A percentile compares a stretch with the other conserved stretches of the same genome.
Conservation (phyloP, 2,797 vertebrate species). For the Hippocampus kuda region DNA sequence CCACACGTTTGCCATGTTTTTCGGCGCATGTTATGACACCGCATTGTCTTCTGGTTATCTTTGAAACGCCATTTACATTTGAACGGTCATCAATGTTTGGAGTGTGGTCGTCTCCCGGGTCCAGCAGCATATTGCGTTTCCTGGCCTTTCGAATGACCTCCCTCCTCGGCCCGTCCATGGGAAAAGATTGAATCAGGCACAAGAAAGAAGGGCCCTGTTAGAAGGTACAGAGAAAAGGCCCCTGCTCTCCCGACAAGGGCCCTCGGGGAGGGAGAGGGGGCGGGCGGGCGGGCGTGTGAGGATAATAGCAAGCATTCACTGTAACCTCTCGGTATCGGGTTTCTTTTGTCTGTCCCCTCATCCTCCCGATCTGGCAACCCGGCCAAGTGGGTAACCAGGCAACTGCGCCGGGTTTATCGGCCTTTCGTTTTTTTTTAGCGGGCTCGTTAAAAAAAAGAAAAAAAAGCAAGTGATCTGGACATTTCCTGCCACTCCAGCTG, state of each 20-base stretch:
- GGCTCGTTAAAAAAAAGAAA: slow-evolving; percentile 38
- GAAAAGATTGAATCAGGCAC: slow-evolving; percentile 47
- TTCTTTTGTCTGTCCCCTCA: slow-evolving; percentile 36
- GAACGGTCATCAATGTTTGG: not conserved
- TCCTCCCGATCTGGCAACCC: slow-evolving; percentile 47
- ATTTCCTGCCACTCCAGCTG: slow-evolving; percentile 4
- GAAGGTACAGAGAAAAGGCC: slow-evolving; percentile 55
- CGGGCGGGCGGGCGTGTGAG: slow-evolving; percentile 1
- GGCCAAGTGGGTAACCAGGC: slow-evolving; percentile 65
- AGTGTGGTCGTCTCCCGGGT: not conserved
- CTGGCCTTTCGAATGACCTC: not conserved
- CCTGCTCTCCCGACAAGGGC: slow-evolving; percentile 56
- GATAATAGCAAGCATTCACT: slow-evolving; percentile 40
- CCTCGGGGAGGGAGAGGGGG: slow-evolving; percentile 26
- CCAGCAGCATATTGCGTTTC: not conserved
- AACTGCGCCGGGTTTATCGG: slow-evolving; percentile 54
- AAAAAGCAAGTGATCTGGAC: slow-evolving; percentile 32
- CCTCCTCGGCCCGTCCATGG: slow-evolving; percentile 11
- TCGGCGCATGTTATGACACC: too few species aligned
- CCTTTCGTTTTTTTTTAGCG: slow-evolving; percentile 61
- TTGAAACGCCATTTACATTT: not conserved
- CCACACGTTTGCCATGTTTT: slow-evolving; percentile 38
- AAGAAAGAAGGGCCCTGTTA: slow-evolving; percentile 67
- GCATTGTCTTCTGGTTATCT: not conserved
- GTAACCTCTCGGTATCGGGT: slow-evolving; percentile 55